Percentiles rank a stretch among this genome's conserved stretches.
Evolutionary conservation across 2,113 vertebrate genomes (phyloP).

Genomic region (Telmatochromis sp.): DNA sequence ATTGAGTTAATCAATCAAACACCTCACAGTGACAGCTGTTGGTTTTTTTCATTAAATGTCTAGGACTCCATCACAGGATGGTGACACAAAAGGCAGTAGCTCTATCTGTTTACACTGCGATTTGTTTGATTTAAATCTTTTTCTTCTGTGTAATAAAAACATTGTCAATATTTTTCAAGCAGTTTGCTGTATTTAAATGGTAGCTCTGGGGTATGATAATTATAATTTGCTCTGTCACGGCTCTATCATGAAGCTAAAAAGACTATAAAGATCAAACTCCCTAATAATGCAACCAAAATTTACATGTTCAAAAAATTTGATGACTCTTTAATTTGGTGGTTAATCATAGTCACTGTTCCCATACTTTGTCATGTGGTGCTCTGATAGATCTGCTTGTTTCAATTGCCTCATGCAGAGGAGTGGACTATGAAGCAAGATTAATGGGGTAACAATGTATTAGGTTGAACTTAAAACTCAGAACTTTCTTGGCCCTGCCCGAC

Average conservation of each 20-base stretch:
- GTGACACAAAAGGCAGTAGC: not conserved
- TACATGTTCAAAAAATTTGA: not conserved
- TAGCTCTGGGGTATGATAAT: not conserved
- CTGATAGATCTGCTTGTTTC: constrained; percentile 1
- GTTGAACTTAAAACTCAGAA: not conserved
- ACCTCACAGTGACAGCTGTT: not conserved
- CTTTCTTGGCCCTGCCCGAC: not conserved
- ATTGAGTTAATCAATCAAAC: constrained; percentile 50
- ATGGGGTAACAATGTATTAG: not conserved
- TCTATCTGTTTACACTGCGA: not conserved
- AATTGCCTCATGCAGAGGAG: not conserved
- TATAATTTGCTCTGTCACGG: not conserved
- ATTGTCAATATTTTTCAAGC: not conserved
- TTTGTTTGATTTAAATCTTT: not conserved
- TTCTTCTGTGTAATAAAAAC: not conserved
- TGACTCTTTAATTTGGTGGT: not conserved
- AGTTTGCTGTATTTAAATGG: not conserved
- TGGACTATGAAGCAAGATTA: not conserved
- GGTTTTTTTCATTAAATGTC: not conserved
- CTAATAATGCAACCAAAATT: not conserved
- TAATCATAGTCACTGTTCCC: not conserved
- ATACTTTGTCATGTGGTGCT: not conserved
- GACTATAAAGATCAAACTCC: not conserved
- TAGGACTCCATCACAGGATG: not conserved
- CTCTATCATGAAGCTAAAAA: not conserved